Base-by-base conservation (phyloP, 2,888 invertebrate genomes). In the Amblyjoppa proteus region DNA sequence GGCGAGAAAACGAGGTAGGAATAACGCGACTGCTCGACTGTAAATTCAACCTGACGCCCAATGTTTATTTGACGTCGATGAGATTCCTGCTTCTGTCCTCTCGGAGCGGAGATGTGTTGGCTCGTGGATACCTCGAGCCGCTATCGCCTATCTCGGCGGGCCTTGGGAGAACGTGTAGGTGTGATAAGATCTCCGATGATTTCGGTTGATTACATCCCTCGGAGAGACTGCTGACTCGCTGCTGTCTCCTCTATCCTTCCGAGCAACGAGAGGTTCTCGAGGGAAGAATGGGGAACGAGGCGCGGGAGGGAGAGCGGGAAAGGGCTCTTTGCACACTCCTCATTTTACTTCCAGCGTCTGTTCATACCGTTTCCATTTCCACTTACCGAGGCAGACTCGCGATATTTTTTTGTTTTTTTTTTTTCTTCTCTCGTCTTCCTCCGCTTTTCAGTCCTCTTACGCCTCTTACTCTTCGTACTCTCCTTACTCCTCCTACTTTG, bases 21-120 rank as follows among this genome's bases (percentile, higher is more conserved):
- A 81, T 81, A 53, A 81, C 85, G 85, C 78, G 84, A 75, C 84
- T 77, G 49, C 81, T 49, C 51, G 81, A 75, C 74, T 85, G 74
- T 85, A 85, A 85, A 85, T 85, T 85, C 85, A 81, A 82, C 81
- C 85, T 85, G 85, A 78, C 85, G 78, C 81, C 81, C 77, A 78
- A 81, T 85, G 85, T 85, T 85, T 85, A 81, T 85, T 85, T 85
- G 85, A 85, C 85, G 81, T 85, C 81, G 78, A 85, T 85, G 81
- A 81, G 81, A 81, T 85, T 85, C 81, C 68, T 75, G 45, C 74
- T 81, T 51, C 70, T 74, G 74, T 64, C n/a, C 49, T 49, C 78
- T 78, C 75, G 74, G 69, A 74, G 75, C 28, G 31, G 28, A 16
- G 34, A 16, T 64, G 64, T 34, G 11, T 34, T 16, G 31, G 28